A percentile compares a stretch with the other conserved stretches of the same genome.
phyloP scores from a whole-genome alignment of 1,140 invertebrate genomes.

The Drosophila pandora region DNA sequence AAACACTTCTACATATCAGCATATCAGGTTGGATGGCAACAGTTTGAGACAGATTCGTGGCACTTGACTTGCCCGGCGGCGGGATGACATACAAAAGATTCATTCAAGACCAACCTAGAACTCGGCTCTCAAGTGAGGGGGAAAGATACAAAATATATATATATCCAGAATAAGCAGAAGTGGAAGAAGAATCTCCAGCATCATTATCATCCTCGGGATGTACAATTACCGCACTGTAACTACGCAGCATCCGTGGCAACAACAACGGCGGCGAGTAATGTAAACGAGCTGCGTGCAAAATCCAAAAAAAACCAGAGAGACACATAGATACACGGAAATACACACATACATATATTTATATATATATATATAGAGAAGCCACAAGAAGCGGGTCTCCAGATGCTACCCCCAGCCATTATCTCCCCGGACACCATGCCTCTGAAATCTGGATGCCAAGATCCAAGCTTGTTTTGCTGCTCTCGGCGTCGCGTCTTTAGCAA shows the following conservation, averaged over 20 bases:
- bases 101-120: conserved; percentile 38
- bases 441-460: background rate
- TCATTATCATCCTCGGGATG: conserved; percentile 14
- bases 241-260: conserved; percentile 65
- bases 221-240: conserved; percentile 64
- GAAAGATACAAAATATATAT: background rate
- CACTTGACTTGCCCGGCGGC: conserved; percentile 46
- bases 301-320: conserved; percentile 28
- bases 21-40: conserved; percentile 15
- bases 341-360: conserved; percentile 14
- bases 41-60: conserved; percentile 30
- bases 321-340: conserved; percentile 25
- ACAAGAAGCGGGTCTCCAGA: conserved; percentile 47
- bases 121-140: conserved; percentile 1
- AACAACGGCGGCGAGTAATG: conserved; percentile 14
- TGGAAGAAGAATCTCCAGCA: conserved; percentile 29
- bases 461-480: conserved; percentile 58
- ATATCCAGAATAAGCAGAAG: background rate
- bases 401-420: background rate
- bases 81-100: conserved; percentile 41
- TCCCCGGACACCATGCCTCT: background rate
- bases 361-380: conserved; percentile 24
- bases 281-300: conserved; percentile 59
- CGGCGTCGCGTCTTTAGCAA: conserved; percentile 73
- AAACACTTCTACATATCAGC: background rate